Base-by-base conservation (phyloP, 2,888 invertebrate genomes). In the Empis stercorea region DNA sequence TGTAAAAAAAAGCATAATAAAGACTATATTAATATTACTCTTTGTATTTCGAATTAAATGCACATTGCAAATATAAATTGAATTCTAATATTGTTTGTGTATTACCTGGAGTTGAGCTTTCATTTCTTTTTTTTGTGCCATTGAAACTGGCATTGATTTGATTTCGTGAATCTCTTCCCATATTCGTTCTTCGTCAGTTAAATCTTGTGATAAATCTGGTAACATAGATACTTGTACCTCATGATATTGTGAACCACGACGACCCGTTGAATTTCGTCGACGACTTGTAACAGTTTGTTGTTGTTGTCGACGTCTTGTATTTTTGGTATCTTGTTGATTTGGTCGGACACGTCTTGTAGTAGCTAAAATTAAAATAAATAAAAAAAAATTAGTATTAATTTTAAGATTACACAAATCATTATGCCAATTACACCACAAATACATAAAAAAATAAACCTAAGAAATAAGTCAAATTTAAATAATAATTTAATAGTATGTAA, bases 121-220 rank as follows among this genome's bases (percentile, higher is more conserved):
- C 54, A 86, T 72, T 59, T 86, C 84, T 54, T 80, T 75, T 59
- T 88, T 88, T 68, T 87, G 84, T 20, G 79, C 73, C 87, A 88
- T 87, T 9, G 82, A 80, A 7, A 88, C 78, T 0, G 88, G 87
- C 80, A 87, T 80, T 0, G 84, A 79, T 61, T 87, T 87, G 53
- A 88, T 86, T 63, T 83, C 81, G 81, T 84, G 84, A 42, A 88
- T 85, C 66, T 87, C 86, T 56, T 87, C 85, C 85, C 86, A 87
- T 1, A 84, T 84, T 1, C 82, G 75, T 61, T 85, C 83, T 62
- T 88, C 88, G 56, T 87, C 87, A 0, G 86, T 83, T 40, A 86
- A 69, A 64, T 57, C 56, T 52, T 59, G 57, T 37, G 87, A 86
- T n/a, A 88, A 66, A 65, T 88, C 87, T 0, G 87, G 87, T 54